Conservation (phyloP, 2,888 invertebrate species). For the Anoncus sp. region DNA sequence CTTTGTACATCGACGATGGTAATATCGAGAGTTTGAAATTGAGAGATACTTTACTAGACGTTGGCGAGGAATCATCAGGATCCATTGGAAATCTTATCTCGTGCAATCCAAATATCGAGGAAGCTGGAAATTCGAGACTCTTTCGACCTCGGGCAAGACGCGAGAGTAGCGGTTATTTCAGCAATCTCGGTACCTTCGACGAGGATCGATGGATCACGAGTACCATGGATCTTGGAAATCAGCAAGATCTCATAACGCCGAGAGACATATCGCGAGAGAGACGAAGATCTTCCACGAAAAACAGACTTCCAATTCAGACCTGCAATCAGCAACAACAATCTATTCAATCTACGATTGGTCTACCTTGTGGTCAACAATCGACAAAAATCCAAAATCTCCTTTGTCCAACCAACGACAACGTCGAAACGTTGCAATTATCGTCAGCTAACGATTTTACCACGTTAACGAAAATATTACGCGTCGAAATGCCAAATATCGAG, state of each 20-base stretch:
- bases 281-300: conserved; percentile 72
- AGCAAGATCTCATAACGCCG: conserved; percentile 56
- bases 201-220: conserved; percentile 74
- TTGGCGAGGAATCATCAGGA: neutral
- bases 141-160: conserved; percentile 68
- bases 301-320: conserved; percentile 35
- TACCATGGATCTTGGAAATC: conserved; percentile 32
- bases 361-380: conserved; percentile 23
- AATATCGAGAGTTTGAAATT: conserved; percentile 64
- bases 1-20: conserved; percentile 73
- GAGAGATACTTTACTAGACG: conserved; percentile 56
- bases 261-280: conserved; percentile 61
- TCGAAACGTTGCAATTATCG: conserved; percentile 9
- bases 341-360: neutral
- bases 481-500: conserved; percentile 76
- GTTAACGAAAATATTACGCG: conserved; percentile 45
- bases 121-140: neutral
- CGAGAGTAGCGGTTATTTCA: conserved; percentile 79
- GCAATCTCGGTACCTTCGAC: conserved; percentile 77
- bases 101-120: conserved; percentile 12
- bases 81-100: neutral
- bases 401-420: conserved; percentile 12
- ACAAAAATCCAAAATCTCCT: conserved; percentile 2
- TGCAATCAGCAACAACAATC: conserved; percentile 16
- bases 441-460: conserved; percentile 22